Percentiles rank a stretch among this genome's conserved stretches.
These are phyloP conservation scores for Pseudoips prasinana DNA, from an alignment of 2,888 invertebrate genomes.

Conservation along the genomic window DNA sequence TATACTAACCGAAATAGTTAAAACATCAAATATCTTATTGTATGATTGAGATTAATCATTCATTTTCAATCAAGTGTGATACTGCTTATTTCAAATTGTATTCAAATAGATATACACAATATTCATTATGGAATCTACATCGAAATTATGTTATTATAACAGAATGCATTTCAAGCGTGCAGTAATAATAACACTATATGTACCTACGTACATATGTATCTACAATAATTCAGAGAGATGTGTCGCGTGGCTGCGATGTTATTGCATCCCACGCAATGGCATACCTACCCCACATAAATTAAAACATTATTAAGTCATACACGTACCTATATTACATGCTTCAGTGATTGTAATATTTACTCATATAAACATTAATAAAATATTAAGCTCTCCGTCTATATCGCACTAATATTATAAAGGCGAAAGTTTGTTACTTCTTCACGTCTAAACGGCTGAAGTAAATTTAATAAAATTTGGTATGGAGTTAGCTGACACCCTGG, in stretches of 20 bases:
- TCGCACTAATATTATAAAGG: too few relatives aligned
- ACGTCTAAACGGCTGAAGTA: too few relatives aligned
- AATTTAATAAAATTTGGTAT: too few relatives aligned
- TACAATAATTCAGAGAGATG: too few relatives aligned
- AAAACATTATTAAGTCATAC: slow-evolving; percentile 30
- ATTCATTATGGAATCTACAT: slow-evolving; percentile 31
- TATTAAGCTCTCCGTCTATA: too few relatives aligned
- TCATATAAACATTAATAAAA: too few relatives aligned
- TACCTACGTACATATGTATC: slow-evolving; percentile 30
- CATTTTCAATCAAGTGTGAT: slow-evolving; percentile 31
- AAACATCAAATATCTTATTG: too few relatives aligned
- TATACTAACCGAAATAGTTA: too few relatives aligned
- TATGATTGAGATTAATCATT: too few relatives aligned
- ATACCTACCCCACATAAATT: slow-evolving; percentile 32
- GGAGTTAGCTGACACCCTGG: too few relatives aligned
- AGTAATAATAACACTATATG: slow-evolving; percentile 43
- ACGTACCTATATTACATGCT: slow-evolving; percentile 8
- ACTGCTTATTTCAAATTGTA: slow-evolving; percentile 47
- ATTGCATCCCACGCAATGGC: slow-evolving; percentile 37
- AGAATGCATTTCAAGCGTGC: slow-evolving; percentile 45
- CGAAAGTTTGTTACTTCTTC: too few relatives aligned
- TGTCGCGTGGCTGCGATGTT: slow-evolving; percentile 40
- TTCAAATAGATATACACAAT: slow-evolving; percentile 39
- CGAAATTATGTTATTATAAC: slow-evolving; percentile 61
- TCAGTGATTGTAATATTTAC: too few relatives aligned